phyloP scores from a whole-genome alignment of 2,113 vertebrate species.

The Percopsis transmontana region DNA sequence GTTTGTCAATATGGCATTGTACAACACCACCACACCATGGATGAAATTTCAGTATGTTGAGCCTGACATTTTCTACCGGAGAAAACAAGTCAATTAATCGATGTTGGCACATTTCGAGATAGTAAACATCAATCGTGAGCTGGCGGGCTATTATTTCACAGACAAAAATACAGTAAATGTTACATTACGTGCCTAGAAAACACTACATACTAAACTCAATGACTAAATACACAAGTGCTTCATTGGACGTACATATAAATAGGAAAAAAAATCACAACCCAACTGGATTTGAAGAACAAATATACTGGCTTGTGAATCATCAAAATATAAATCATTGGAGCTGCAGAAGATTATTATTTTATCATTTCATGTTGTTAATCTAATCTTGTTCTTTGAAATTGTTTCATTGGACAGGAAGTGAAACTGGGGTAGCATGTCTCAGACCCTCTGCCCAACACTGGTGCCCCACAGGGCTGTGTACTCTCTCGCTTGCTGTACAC shows the following conservation, averaged over 20 bases:
- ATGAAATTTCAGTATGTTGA: neutral
- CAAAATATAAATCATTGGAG: neutral
- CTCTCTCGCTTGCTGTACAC: too few species aligned
- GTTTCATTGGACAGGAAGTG: too few species aligned
- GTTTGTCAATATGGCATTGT: conserved; percentile 7
- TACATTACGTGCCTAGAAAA: neutral
- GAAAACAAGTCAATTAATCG: conserved; percentile 2
- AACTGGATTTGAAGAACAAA: too few species aligned
- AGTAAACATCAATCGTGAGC: neutral
- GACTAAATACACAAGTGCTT: neutral
- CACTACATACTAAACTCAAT: neutral
- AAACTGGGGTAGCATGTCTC: too few species aligned
- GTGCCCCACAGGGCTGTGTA: too few species aligned
- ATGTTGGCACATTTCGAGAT: neutral
- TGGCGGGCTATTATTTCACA: neutral
- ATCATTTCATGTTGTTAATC: conserved; percentile 43
- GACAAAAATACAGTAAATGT: neutral
- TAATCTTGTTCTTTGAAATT: too few species aligned
- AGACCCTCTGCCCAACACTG: too few species aligned
- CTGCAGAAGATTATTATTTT: conserved; percentile 50
- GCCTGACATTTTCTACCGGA: neutral
- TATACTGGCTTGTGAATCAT: neutral
- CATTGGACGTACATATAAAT: neutral
- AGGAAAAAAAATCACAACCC: neutral
- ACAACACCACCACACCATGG: neutral